Percentiles rank a stretch among this genome's conserved stretches.
phyloP scores from a whole-genome alignment of 64 coral and sea anemone genomes.

The Porites australiensis region DNA sequence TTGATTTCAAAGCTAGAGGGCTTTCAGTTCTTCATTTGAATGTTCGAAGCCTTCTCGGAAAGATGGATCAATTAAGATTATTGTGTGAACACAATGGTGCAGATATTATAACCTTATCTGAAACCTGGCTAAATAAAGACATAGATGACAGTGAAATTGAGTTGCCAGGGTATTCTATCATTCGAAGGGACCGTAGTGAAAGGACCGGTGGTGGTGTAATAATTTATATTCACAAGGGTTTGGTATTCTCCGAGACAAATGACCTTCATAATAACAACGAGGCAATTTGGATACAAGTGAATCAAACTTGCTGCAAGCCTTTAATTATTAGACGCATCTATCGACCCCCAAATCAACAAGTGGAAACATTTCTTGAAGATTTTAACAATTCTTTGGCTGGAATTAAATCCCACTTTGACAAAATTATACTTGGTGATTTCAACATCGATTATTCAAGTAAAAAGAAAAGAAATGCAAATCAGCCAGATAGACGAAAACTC shows the following conservation, averaged over 20 bases:
- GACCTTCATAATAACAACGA: too few species aligned
- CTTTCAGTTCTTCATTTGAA: conserved; percentile 77
- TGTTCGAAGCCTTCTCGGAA: too few species aligned
- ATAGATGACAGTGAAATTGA: conserved; percentile 72
- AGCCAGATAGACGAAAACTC: conserved; percentile 69
- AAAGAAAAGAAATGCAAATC: conserved; percentile 62
- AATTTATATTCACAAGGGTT: conserved; percentile 56
- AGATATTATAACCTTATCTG: too few species aligned
- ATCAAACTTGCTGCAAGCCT: too few species aligned
- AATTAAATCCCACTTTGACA: conserved; percentile 61
- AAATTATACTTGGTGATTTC: conserved; percentile 58
- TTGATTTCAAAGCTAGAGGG: conserved; percentile 81
- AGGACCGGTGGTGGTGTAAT: conserved; percentile 71
- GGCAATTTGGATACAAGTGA: too few species aligned
- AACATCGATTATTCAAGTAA: too few species aligned
- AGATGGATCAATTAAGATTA: too few species aligned
- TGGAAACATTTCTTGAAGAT: conserved; percentile 75
- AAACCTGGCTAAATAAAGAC: conserved; percentile 79
- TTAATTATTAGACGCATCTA: too few species aligned
- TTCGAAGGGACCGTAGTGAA: conserved; percentile 67
- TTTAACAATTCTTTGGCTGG: conserved; percentile 74
- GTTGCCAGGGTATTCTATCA: conserved; percentile 75
- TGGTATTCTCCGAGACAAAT: conserved; percentile 8
- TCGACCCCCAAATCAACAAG: conserved; percentile 71
- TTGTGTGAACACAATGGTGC: too few species aligned